These are phyloP conservation scores for Fratercula arctica DNA, from an alignment of 2,797 vertebrate species.

Conservation along the genomic window DNA sequence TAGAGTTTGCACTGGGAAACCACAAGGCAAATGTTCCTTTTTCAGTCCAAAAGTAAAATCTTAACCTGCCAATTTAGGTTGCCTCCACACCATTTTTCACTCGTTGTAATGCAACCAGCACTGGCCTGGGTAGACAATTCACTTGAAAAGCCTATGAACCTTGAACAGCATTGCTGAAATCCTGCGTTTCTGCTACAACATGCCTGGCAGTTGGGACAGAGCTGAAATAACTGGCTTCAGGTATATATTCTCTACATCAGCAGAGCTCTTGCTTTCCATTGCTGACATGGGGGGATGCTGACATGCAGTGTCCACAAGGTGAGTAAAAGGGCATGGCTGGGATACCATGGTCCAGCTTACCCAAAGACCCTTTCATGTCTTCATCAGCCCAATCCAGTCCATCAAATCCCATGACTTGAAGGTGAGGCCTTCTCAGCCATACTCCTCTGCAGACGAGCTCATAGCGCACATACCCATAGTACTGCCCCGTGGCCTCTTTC, in stretches of 20 bases:
- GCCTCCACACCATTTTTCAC: background rate
- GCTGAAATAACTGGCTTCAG: background rate
- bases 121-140: background rate
- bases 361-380: background rate
- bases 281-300: background rate
- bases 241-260: rapidly evolving
- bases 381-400: background rate
- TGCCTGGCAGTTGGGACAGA: background rate
- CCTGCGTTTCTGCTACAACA: background rate
- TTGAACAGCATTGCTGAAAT: background rate
- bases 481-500: background rate
- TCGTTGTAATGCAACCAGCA: background rate
- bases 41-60: background rate
- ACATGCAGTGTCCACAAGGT: background rate
- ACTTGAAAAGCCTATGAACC: background rate
- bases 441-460: background rate
- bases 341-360: background rate
- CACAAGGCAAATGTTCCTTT: background rate
- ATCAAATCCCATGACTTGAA: background rate
- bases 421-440: background rate
- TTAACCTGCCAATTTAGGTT: background rate
- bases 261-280: background rate
- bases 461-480: rapidly evolving
- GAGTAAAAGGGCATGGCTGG: background rate
- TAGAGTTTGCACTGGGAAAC: background rate